Evolutionary conservation across 2,888 invertebrate genomes (phyloP), one percentile per base, ranked within the genome.

Genomic region (Asteroscopus sphinx): DNA sequence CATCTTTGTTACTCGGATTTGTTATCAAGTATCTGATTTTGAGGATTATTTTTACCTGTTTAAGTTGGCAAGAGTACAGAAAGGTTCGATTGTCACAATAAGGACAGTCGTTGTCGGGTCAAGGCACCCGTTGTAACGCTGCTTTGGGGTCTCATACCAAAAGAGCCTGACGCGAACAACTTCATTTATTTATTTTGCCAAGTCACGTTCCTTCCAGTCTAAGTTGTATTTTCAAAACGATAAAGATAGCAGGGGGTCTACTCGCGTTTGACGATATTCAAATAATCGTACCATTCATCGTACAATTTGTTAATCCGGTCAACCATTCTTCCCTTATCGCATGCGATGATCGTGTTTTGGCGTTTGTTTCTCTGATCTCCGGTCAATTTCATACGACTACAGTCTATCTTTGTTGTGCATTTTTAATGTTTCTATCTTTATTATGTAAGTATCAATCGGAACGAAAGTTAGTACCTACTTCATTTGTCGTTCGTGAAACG

Each of bases 91-190:
- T 64, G 55, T 57, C 36, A 52, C 36, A 63, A 54, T 58, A 61
- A 69, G 44, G 56, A 40, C 45, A 54, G 53, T 60, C 47, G 57
- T 66, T 58, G 58, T 58, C 41, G 17, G 76, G 76, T 68, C 75
- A 75, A 73, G 76, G 73, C 60, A 60, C 60, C 54, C 58, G 54
- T 56, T 60, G 75, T 59, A 63, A 62, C 46, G 65, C 42, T 61
- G 61, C 67, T 65, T 67, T 75, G 42, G 45, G 53, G 37, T 45
- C 52, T 62, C 63, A 54, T 48, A 68, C 66, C 53, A 57, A 69
- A 39, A 60, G 35, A 45, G 36, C 15, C 35, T 49, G 51, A 33
- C 11, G 48, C 25, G 48, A 57, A 53, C 60, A 46, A 49, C 63
- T 63, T 61, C 60, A 55, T 70, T 57, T 61, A 62, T 68, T 60